Evolutionary conservation across 2,797 vertebrate species (phyloP).

Genomic region (Clarias pachynema): DNA sequence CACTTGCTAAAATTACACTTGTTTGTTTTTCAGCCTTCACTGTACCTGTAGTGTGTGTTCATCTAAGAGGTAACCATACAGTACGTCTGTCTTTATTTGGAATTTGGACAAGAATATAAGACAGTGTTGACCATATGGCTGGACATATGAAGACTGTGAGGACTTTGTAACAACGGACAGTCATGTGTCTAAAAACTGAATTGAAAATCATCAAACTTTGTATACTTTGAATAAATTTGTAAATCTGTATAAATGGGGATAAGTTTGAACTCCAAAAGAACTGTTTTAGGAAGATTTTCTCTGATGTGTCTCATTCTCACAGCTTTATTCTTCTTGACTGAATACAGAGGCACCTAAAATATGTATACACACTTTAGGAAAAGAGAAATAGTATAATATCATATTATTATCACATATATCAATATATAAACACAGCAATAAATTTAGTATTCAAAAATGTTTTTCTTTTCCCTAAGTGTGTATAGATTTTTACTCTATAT

Average conservation of each 20-base stretch:
- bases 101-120: background rate
- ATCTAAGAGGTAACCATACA: background rate
- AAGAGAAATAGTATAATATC: no score
- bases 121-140: background rate
- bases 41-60: background rate
- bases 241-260: background rate
- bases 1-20: background rate
- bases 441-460: no score
- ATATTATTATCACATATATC: no score
- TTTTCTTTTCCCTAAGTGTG: no score
- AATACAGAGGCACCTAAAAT: background rate
- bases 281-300: background rate
- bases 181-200: no score
- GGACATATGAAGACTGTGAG: background rate
- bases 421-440: no score
- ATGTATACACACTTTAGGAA: no score
- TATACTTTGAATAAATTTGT: no score
- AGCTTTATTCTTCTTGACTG: background rate
- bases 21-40: background rate
- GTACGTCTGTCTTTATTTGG: no score
- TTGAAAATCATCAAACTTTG: no score
- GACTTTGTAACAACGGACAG: background rate
- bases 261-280: background rate
- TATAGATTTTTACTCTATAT: no score
- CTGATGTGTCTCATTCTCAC: background rate